Evolutionary conservation across 2,797 vertebrate genomes (phyloP).

Genomic region (Arnoldichthys spilopterus): DNA sequence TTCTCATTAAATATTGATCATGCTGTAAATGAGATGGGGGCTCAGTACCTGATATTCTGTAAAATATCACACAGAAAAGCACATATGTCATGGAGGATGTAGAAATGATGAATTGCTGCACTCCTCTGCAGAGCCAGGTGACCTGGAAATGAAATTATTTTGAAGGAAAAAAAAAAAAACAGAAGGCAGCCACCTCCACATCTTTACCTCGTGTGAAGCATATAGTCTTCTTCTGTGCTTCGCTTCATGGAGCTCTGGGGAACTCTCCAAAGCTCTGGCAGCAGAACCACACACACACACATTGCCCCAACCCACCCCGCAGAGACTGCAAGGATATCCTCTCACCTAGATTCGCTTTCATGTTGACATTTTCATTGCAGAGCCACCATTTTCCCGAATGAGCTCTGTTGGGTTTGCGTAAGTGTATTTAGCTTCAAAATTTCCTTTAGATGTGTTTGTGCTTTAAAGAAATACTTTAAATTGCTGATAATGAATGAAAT

Average conservation of each 20-base stretch:
- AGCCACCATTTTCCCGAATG: background rate
- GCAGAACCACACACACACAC: constrained; percentile 55
- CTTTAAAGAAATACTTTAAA: background rate
- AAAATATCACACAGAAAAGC: constrained; percentile 31
- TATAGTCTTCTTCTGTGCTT: background rate
- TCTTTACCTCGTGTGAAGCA: constrained; percentile 46
- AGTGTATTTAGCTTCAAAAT: background rate
- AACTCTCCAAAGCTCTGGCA: constrained; percentile 35
- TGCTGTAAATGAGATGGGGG: constrained; percentile 11
- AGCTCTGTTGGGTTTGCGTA: background rate
- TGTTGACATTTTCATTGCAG: background rate
- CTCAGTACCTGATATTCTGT: background rate
- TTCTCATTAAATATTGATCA: constrained; percentile 42
- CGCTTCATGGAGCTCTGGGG: constrained; percentile 10
- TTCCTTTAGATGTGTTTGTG: background rate
- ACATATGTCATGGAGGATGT: constrained; percentile 7
- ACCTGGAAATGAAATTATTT: constrained; percentile 75
- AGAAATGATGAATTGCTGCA: constrained; percentile 22
- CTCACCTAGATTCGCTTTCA: constrained; percentile 30
- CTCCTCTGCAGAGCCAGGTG: constrained; percentile 66
- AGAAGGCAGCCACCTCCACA: constrained; percentile 71
- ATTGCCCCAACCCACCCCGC: background rate
- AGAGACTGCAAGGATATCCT: constrained; percentile 29
- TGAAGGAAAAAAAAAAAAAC: constrained; percentile 58
- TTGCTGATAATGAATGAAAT: background rate